Evolutionary conservation across 2,888 invertebrate species (phyloP).

Genomic region (Rhingia campestris): DNA sequence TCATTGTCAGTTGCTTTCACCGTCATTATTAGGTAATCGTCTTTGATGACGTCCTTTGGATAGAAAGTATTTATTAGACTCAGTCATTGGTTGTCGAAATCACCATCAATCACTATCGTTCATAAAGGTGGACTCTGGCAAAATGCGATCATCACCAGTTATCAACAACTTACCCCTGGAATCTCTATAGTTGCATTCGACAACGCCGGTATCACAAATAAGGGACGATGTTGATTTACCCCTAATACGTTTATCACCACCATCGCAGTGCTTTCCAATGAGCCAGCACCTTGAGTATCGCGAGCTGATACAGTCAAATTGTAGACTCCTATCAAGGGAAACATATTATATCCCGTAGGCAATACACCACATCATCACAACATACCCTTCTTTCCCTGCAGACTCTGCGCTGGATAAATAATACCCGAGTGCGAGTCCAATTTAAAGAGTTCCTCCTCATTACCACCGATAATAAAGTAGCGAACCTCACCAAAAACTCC

Average conservation of each 20-base stretch:
- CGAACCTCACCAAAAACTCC: conserved; percentile 90
- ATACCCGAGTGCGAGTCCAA: conserved; percentile 91
- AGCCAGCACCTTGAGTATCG: conserved; percentile 88
- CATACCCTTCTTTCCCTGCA: conserved; percentile 85
- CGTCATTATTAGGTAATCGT: conserved; percentile 90
- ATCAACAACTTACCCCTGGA: conserved; percentile 86
- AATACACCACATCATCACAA: background rate
- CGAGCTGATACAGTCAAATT: conserved; percentile 88
- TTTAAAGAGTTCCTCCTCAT: conserved; percentile 87
- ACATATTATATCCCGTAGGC: background rate
- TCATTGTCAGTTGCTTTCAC: conserved; percentile 93
- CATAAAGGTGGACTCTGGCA: too few species aligned
- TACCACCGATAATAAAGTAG: conserved; percentile 88
- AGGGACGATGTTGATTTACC: conserved; percentile 92
- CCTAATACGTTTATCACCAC: conserved; percentile 90
- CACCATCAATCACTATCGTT: too few species aligned
- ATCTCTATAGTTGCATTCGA: conserved; percentile 91
- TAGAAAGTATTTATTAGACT: too few species aligned
- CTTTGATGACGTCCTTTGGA: conserved; percentile 87
- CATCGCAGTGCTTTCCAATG: conserved; percentile 87
- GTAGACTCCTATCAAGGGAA: conserved; percentile 81
- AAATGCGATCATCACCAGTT: background rate
- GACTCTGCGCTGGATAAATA: conserved; percentile 89
- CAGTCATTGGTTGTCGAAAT: too few species aligned
- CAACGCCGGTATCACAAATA: conserved; percentile 90